These are phyloP conservation scores for Hydrolagus colliei DNA, from an alignment of 2,797 vertebrate species.

Conservation along the genomic window DNA sequence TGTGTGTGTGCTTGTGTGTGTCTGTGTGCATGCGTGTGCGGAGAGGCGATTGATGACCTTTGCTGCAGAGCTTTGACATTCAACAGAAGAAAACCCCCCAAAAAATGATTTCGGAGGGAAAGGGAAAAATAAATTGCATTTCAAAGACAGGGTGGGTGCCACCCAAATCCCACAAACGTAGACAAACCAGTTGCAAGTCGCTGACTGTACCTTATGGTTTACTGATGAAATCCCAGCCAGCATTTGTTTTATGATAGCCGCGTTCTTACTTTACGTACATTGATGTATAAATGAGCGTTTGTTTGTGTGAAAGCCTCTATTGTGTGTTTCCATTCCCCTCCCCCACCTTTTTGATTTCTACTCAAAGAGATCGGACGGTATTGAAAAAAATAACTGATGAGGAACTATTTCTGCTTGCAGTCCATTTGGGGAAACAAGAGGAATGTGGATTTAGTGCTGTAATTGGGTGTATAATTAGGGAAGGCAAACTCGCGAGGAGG, in stretches of 20 bases:
- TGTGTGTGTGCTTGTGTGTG: no score
- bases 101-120: not conserved
- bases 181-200: not conserved
- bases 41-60: constrained; percentile 7
- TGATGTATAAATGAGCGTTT: not conserved
- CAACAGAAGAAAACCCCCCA: not conserved
- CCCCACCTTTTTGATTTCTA: no score
- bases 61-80: not conserved
- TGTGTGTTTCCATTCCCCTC: no score
- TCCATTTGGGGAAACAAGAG: no score
- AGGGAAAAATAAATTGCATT: not conserved
- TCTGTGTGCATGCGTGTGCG: not conserved
- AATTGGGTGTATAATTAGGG: no score
- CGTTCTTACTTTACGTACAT: not conserved
- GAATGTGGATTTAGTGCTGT: no score
- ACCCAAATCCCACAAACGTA: not conserved
- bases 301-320: not conserved
- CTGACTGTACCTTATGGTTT: not conserved
- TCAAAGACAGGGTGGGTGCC: not conserved
- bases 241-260: not conserved
- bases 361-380: no score
- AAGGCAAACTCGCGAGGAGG: no score
- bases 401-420: no score
- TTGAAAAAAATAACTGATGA: no score
- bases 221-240: not conserved